Evolutionary conservation across 2,797 vertebrate genomes (phyloP), one percentile per base, ranked within the genome.

Genomic region (Serranus cabrilla): DNA sequence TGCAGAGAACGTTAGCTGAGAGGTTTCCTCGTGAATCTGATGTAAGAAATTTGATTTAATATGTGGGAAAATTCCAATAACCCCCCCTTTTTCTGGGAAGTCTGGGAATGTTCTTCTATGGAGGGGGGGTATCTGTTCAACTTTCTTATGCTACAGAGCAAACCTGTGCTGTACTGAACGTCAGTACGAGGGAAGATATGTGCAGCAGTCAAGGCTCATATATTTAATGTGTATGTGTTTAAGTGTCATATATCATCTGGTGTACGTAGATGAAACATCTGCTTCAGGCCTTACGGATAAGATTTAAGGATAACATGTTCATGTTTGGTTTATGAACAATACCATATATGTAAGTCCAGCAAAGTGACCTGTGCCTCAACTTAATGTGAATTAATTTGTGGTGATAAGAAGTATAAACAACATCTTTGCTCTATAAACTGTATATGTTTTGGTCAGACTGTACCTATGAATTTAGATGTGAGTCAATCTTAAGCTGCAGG

Each of bases 311-410:
- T 76, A 78, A 69, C 74, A 66, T 40, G 49, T 56, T 68, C 16
- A 0, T 79, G 74, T 75, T 79, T 60, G 23, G 18, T 70, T 69
- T 20, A 31, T 64, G 73, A 78, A 71, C 52, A 71, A 8, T 23
- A 60, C 82, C 80, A 70, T 81, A 83, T 83, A 83, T 72, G 80
- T 74, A 65, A 20, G 60, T 74, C n/a, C 42, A 72, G 75, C 2
- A 42, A 23, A 45, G 39, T 52, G 68, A 71, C 47, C 74, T 62
- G 34, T 18, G n/a, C 31, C 58, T 71, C 71, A 63, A 37, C 60
- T 39, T 8, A 45, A 14, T n/a, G 27, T 40, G 63, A 69, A 70
- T 54, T 62, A 20, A 87, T 78, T 57, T 72, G 65, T n/a, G 23
- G 42, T 25, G 52, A 86, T 71, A 59, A 79, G 67, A 81, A 71